Evolutionary conservation across 2,113 vertebrate genomes (phyloP).

Genomic region (Elephas maximus): DNA sequence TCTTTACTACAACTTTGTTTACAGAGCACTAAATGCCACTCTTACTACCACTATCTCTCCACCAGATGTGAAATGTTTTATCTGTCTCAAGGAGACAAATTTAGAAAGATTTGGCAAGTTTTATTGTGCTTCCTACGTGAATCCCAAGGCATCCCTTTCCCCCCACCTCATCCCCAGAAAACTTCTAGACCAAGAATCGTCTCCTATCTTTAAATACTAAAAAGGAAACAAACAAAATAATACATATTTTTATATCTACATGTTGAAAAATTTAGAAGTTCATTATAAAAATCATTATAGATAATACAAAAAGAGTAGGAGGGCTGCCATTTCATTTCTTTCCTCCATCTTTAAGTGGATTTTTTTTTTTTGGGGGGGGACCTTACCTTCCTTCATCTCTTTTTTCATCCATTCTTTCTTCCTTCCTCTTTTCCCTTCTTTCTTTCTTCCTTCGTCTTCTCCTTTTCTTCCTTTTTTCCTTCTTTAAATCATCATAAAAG

Average conservation of each 20-base stretch:
- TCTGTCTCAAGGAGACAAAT: not conserved
- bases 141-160: not conserved
- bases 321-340: not conserved
- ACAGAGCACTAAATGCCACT: not conserved
- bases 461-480: not conserved
- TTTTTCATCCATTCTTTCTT: not conserved
- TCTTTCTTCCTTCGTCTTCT: not conserved
- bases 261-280: constrained; percentile 1
- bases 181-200: not conserved
- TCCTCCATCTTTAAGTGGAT: not conserved
- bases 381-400: not conserved
- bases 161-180: not conserved
- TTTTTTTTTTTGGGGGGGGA: not conserved
- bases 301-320: not conserved
- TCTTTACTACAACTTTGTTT: constrained; percentile 27
- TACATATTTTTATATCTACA: not conserved
- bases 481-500: constrained; percentile 3
- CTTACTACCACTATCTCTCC: not conserved
- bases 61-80: not conserved
- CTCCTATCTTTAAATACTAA: not conserved
- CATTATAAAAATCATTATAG: not conserved
- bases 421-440: not conserved
- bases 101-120: not conserved
- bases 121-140: not conserved
- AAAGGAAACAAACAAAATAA: not conserved